Percentiles rank a stretch among this genome's conserved stretches.
These are phyloP conservation scores for Euglossa dilemma DNA, from an alignment of 1,140 invertebrate species.

Conservation along the genomic window DNA sequence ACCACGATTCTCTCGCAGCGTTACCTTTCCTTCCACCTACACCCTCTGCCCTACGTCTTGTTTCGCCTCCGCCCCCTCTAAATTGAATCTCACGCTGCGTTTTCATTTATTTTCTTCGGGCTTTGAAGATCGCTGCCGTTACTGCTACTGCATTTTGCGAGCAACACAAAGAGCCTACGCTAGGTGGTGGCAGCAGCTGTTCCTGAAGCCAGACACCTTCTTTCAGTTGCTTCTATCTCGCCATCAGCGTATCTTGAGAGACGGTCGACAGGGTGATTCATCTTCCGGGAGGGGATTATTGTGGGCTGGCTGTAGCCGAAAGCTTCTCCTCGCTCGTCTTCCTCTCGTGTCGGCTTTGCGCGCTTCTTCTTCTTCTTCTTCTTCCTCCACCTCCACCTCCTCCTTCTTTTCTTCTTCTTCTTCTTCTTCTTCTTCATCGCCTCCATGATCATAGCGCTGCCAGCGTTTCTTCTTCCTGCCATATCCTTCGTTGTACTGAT, in stretches of 20 bases:
- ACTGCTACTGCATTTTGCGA: not conserved
- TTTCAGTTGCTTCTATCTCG: constrained; percentile 59
- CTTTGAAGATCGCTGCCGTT: constrained; percentile 28
- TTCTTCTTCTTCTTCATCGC: not conserved
- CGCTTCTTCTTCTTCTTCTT: constrained; percentile 36
- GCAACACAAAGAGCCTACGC: not conserved
- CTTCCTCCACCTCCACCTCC: not conserved
- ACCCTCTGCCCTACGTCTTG: not conserved
- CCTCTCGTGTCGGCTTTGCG: constrained; percentile 36
- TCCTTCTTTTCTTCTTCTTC: not conserved
- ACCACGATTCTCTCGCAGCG: too few species aligned
- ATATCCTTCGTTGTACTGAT: constrained; percentile 15
- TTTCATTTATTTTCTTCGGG: constrained; percentile 59
- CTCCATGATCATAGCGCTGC: not conserved
- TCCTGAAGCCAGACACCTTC: constrained; percentile 53
- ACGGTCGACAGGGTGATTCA: constrained; percentile 71
- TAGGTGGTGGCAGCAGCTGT: constrained; percentile 29
- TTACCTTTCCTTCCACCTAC: not conserved
- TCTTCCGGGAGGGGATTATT: constrained; percentile 72
- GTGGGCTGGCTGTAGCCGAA: constrained; percentile 56
- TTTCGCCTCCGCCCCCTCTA: not conserved
- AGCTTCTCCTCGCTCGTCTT: constrained; percentile 32
- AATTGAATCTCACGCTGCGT: constrained; percentile 66
- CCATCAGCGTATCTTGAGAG: constrained; percentile 56
- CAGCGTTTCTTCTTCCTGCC: not conserved